phyloP scores from a whole-genome alignment of 2,888 invertebrate genomes.

The Drosophila monieri region DNA sequence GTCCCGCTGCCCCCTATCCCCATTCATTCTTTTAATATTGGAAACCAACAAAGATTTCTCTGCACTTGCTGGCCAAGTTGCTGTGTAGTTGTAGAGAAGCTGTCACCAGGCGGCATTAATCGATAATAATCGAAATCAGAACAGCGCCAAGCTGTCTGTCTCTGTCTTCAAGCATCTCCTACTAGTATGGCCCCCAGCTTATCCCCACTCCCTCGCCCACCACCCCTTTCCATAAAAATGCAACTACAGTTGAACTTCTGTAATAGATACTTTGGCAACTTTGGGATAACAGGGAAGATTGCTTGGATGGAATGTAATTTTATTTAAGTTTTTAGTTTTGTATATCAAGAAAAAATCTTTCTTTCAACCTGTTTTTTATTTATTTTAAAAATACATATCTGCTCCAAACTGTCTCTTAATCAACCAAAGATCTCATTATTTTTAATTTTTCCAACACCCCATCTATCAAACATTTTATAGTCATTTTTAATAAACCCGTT shows the following conservation, averaged over 20 bases:
- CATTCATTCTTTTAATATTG: constrained; percentile 3
- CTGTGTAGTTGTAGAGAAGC: constrained; percentile 17
- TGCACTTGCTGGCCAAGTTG: constrained; percentile 65
- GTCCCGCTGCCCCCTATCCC: neutral
- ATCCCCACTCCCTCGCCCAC: neutral
- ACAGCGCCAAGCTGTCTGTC: constrained; percentile 40
- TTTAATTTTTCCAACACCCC: neutral
- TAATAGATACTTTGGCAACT: neutral
- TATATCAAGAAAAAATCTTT: too few relatives aligned
- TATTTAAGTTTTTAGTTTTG: neutral
- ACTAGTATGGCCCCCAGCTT: neutral
- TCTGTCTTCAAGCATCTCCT: constrained; percentile 11
- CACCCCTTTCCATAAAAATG: neutral
- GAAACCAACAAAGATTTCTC: constrained; percentile 60
- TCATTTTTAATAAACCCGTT: neutral
- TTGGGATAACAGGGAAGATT: too few relatives aligned
- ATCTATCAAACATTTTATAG: neutral
- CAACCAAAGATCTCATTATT: neutral
- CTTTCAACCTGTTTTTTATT: too few relatives aligned
- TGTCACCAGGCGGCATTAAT: constrained; percentile 25
- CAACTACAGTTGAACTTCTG: constrained; percentile 13
- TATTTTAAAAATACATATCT: neutral
- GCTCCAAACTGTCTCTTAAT: neutral
- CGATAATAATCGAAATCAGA: constrained; percentile 34
- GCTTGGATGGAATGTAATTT: neutral